phyloP scores from a whole-genome alignment of 2,888 invertebrate genomes.

The Norana najaformis region DNA sequence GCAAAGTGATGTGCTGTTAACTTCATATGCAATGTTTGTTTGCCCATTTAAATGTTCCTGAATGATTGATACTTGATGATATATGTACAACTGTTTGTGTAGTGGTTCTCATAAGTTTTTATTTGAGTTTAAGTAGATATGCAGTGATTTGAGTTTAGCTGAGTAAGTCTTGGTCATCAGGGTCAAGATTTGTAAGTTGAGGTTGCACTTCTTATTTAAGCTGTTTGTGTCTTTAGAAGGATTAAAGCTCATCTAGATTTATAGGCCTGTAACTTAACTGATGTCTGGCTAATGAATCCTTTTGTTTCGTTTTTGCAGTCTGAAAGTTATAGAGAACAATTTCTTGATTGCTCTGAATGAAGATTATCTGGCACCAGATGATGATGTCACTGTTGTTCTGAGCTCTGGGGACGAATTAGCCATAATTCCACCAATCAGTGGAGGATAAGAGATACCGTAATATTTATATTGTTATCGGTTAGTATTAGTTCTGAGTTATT shows the following conservation, averaged over 20 bases:
- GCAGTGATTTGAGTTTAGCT: background rate
- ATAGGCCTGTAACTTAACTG: background rate
- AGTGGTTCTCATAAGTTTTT: too few species aligned
- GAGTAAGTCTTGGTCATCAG: background rate
- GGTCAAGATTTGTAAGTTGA: background rate
- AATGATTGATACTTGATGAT: too few species aligned
- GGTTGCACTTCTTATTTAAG: background rate
- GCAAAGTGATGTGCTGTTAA: too few species aligned
- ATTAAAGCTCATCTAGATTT: background rate
- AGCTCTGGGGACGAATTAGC: constrained; percentile 80
- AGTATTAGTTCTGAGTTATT: constrained; percentile 5
- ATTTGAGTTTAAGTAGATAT: background rate
- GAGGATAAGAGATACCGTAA: constrained; percentile 69
- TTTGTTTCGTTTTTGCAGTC: constrained; percentile 49
- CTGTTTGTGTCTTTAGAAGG: background rate
- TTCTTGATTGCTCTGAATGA: constrained; percentile 83
- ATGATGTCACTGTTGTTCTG: constrained; percentile 44
- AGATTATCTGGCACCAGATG: constrained; percentile 70
- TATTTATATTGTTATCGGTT: background rate
- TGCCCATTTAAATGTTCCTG: too few species aligned
- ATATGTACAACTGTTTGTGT: too few species aligned
- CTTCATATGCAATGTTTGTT: too few species aligned
- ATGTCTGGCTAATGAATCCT: too few species aligned
- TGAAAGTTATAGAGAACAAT: constrained; percentile 72
- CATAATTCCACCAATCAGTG: constrained; percentile 90